Evolutionary conservation across 2,113 vertebrate species (phyloP).

Genomic region (Empidonax alnorum): DNA sequence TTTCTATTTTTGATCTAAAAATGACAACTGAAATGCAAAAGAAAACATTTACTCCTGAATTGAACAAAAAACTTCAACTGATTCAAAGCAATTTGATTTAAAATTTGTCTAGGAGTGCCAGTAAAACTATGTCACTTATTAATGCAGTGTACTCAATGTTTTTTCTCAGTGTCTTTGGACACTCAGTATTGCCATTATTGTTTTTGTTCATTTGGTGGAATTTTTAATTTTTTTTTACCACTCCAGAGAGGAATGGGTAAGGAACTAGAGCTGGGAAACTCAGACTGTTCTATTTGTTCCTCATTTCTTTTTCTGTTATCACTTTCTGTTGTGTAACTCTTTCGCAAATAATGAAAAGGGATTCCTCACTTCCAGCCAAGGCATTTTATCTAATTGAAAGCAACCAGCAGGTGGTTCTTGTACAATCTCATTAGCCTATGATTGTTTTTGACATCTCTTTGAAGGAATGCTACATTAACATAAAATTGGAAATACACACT

Average conservation of each 20-base stretch:
- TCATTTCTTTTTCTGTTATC: neutral
- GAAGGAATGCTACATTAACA: slow-evolving; percentile 7
- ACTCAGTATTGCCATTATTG: neutral
- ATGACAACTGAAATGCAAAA: neutral
- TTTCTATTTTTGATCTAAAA: neutral
- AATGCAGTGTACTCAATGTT: neutral
- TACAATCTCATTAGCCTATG: slow-evolving; percentile 45
- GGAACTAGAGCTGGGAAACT: neutral
- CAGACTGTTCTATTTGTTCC: neutral
- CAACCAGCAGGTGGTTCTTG: slow-evolving; percentile 20
- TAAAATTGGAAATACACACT: neutral
- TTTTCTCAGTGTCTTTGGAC: neutral
- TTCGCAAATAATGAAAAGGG: slow-evolving; percentile 17
- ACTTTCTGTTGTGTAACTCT: neutral
- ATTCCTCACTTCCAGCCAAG: neutral
- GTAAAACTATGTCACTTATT: neutral
- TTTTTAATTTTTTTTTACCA: neutral
- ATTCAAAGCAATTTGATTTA: neutral
- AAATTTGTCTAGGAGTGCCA: neutral
- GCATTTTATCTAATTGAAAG: slow-evolving; percentile 58
- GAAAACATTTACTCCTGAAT: neutral
- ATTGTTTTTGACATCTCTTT: slow-evolving; percentile 47
- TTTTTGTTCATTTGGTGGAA: neutral
- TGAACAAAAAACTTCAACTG: neutral
- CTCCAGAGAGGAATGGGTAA: neutral